These are phyloP conservation scores for Megaustenia siamemsis DNA, from an alignment of 2,888 invertebrate species.

Conservation along the genomic window DNA sequence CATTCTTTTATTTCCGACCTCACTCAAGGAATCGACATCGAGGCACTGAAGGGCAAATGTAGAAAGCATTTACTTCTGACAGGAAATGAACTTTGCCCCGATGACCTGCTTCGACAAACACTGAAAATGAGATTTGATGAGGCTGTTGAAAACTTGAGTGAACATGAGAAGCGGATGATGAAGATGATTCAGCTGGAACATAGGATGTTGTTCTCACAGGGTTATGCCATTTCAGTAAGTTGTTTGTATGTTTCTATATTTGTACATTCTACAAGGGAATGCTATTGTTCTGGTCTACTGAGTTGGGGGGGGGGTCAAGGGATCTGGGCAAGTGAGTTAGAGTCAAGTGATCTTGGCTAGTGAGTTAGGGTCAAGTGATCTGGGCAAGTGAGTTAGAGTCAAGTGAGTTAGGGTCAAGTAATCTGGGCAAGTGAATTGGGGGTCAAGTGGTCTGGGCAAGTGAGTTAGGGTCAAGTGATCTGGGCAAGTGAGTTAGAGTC, in stretches of 20 bases:
- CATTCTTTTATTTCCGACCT: constrained; percentile 7
- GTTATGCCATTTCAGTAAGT: constrained; percentile 45
- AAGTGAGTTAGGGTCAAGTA: too few relatives aligned
- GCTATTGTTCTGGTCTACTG: background rate
- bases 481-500: too few relatives aligned
- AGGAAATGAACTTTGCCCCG: background rate
- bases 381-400: too few relatives aligned
- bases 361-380: too few relatives aligned
- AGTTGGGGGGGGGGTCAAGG: background rate
- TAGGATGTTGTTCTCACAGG: constrained; percentile 33
- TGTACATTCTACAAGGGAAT: too few relatives aligned
- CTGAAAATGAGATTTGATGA: background rate
- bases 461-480: too few relatives aligned
- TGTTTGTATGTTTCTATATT: background rate
- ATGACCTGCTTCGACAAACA: background rate
- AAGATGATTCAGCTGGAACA: constrained; percentile 44
- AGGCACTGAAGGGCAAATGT: background rate
- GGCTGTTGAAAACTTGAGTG: constrained; percentile 17
- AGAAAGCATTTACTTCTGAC: background rate
- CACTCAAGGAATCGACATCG: background rate
- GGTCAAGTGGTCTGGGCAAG: too few relatives aligned
- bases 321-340: too few relatives aligned
- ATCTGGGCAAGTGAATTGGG: too few relatives aligned
- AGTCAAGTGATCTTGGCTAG: too few relatives aligned
- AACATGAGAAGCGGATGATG: background rate